Conservation (phyloP, 2,888 invertebrate genomes). For the Parelbella ahira region DNA sequence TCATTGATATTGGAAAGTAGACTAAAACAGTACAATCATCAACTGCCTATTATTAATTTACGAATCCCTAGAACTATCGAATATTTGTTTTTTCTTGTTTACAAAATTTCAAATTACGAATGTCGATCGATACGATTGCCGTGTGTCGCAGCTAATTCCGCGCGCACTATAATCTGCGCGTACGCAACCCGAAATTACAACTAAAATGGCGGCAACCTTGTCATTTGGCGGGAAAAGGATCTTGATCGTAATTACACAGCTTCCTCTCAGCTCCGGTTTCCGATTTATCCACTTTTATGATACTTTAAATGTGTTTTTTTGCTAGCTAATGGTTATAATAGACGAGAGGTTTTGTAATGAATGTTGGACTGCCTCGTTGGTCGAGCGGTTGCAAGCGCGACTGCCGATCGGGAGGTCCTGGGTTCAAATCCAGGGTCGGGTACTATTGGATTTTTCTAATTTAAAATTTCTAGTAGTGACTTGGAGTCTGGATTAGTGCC, state of each 20-base stretch:
- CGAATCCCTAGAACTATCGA: conserved; percentile 11
- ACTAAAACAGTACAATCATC: conserved; percentile 30
- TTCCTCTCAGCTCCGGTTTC: conserved; percentile 44
- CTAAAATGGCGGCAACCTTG: conserved; percentile 62
- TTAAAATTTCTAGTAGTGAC: too few relatives aligned
- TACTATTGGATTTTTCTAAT: too few relatives aligned
- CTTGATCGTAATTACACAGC: conserved; percentile 56
- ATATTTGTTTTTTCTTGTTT: conserved; percentile 7
- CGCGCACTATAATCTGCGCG: conserved; percentile 64
- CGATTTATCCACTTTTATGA: conserved; percentile 36
- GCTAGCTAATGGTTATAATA: too few relatives aligned
- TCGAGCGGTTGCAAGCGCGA: too few relatives aligned
- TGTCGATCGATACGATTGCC: conserved; percentile 21
- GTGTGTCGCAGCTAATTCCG: conserved; percentile 24
- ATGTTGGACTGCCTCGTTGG: too few relatives aligned
- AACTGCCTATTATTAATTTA: conserved; percentile 7
- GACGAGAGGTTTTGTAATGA: too few relatives aligned
- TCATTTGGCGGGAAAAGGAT: conserved; percentile 60
- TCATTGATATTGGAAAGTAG: too few relatives aligned
- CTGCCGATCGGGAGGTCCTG: too few relatives aligned
- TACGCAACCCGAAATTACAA: conserved; percentile 60
- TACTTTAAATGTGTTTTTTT: too few relatives aligned
- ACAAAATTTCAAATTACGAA: conserved; percentile 12
- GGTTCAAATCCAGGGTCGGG: too few relatives aligned
- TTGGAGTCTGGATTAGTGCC: too few relatives aligned